phyloP scores from a whole-genome alignment of 1,140 invertebrate species.

The Brachionus manjavacas region DNA sequence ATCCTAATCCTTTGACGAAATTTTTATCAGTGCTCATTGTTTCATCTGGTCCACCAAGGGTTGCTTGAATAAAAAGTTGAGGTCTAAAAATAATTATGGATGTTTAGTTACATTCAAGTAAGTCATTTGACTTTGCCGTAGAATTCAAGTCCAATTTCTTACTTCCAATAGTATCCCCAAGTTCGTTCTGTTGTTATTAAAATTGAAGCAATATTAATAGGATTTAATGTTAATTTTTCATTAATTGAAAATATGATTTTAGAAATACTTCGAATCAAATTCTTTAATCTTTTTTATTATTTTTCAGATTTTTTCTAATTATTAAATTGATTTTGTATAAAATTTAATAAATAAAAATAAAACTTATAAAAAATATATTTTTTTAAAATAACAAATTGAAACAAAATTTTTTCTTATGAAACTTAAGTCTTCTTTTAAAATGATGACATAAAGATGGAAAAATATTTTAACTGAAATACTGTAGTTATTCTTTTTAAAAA shows the following conservation, averaged over 20 bases:
- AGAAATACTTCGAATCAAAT: too few relatives aligned
- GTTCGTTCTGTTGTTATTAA: background rate
- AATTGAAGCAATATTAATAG: background rate
- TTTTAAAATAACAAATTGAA: too few relatives aligned
- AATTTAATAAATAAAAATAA: too few relatives aligned
- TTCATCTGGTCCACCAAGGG: background rate
- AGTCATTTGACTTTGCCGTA: conserved; percentile 16
- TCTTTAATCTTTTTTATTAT: too few relatives aligned
- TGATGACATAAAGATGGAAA: too few relatives aligned
- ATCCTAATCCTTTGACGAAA: background rate
- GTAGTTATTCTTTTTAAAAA: too few relatives aligned
- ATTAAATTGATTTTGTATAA: too few relatives aligned
- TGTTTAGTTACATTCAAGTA: conserved; percentile 10
- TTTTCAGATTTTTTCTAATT: too few relatives aligned
- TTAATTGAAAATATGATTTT: background rate
- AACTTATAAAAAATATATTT: too few relatives aligned
- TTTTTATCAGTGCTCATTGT: conserved; percentile 22
- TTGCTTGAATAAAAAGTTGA: background rate
- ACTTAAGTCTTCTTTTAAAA: too few relatives aligned
- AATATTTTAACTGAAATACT: too few relatives aligned
- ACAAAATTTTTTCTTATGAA: too few relatives aligned
- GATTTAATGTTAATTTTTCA: background rate
- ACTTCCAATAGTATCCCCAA: conserved; percentile 8
- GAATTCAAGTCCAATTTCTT: conserved; percentile 14
- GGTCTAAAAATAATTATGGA: background rate